Evolutionary conservation across 2,113 vertebrate genomes (phyloP).

Genomic region (Chamaetylas fuelleborni): DNA sequence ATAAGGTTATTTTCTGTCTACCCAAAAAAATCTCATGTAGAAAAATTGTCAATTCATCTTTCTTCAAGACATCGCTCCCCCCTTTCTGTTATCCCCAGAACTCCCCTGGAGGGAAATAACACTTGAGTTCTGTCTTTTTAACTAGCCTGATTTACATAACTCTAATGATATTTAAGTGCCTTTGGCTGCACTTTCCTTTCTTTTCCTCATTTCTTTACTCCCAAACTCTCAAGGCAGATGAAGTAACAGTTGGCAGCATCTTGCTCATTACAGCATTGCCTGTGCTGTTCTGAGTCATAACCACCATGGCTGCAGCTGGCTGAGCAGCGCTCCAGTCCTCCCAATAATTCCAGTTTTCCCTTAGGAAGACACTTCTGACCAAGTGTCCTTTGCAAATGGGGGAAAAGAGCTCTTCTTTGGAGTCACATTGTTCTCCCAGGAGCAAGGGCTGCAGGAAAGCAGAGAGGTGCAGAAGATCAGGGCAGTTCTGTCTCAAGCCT

Average conservation of each 20-base stretch:
- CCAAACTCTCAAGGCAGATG: slow-evolving; percentile 37
- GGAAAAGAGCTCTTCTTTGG: background rate
- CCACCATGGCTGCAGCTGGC: background rate
- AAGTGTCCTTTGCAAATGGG: background rate
- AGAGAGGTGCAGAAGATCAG: background rate
- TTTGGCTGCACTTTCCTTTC: slow-evolving; percentile 31
- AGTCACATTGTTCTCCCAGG: background rate
- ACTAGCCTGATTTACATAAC: slow-evolving; percentile 46
- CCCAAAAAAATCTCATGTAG: background rate
- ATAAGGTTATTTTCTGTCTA: background rate
- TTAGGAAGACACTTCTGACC: background rate
- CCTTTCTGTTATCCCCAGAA: slow-evolving; percentile 24
- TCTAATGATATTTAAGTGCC: slow-evolving; percentile 29
- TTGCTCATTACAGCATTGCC: background rate
- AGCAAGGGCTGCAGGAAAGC: background rate
- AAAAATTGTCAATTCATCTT: slow-evolving; percentile 40
- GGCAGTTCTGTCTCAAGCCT: background rate
- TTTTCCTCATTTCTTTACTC: background rate
- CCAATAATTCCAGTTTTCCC: background rate
- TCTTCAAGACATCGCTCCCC: slow-evolving; percentile 4
- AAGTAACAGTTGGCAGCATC: slow-evolving; percentile 32
- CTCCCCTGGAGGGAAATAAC: slow-evolving; percentile 48
- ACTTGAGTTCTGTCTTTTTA: slow-evolving; percentile 53
- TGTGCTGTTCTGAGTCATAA: background rate
- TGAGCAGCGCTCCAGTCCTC: background rate